These are phyloP conservation scores for Phylloscopus collybita DNA, from an alignment of 2,797 vertebrate species.

Conservation along the genomic window DNA sequence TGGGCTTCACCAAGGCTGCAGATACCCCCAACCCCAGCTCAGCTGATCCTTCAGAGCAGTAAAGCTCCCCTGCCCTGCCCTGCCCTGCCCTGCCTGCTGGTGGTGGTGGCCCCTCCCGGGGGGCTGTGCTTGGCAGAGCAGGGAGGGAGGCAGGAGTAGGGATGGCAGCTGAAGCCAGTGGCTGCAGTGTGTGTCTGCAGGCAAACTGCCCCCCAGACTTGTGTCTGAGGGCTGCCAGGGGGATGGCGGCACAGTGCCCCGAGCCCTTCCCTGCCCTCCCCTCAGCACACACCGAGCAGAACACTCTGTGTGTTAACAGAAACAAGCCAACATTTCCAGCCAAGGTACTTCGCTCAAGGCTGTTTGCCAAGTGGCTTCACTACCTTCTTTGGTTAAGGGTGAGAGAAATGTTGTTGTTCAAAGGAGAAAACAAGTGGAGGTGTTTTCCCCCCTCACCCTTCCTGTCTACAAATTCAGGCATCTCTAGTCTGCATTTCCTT, in stretches of 20 bases:
- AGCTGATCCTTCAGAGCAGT: neutral
- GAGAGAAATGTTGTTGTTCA: slow-evolving; percentile 47
- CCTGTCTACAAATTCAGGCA: slow-evolving; percentile 46
- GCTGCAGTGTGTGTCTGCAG: neutral
- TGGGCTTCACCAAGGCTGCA: neutral
- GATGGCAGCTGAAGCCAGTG: neutral
- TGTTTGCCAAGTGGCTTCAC: slow-evolving; percentile 41
- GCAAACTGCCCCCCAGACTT: neutral
- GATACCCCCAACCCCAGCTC: rapidly evolving
- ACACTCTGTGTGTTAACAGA: neutral
- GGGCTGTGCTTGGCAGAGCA: neutral
- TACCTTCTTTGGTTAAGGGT: slow-evolving; percentile 46
- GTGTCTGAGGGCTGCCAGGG: rapidly evolving
- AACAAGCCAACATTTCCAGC: slow-evolving; percentile 35
- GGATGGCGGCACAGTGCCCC: rapidly evolving
- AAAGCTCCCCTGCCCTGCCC: neutral
- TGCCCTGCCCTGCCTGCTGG: neutral
- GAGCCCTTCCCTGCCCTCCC: neutral
- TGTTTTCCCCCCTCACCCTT: slow-evolving; percentile 64
- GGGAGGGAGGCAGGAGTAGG: neutral
- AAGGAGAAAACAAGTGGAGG: slow-evolving; percentile 47
- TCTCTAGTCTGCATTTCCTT: slow-evolving; percentile 35
- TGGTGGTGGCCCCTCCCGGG: neutral
- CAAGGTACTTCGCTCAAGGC: slow-evolving; percentile 9
- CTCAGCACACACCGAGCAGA: rapidly evolving